These are phyloP conservation scores for Operophtera brumata DNA, from an alignment of 2,888 invertebrate species.

Conservation along the genomic window DNA sequence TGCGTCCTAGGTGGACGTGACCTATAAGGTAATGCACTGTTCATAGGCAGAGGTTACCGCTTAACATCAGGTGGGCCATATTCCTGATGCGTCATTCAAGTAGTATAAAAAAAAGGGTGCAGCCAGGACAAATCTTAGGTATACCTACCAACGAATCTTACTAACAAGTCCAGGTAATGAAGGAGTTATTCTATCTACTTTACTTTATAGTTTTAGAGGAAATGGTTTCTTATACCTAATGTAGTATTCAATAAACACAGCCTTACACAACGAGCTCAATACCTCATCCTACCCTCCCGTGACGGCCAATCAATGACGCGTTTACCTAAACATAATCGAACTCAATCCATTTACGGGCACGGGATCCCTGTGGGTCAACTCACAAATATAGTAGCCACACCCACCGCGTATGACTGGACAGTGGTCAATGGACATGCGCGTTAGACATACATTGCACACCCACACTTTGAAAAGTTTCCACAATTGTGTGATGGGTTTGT, in stretches of 20 bases:
- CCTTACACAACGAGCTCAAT: conserved; percentile 27
- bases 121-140: no score
- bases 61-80: no score
- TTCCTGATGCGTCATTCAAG: no score
- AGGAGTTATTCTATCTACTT: no score
- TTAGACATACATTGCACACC: conserved; percentile 58
- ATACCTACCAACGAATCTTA: no score
- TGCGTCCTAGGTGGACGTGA: no score
- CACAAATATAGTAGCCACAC: conserved; percentile 55
- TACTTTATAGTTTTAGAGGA: neutral
- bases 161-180: no score
- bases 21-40: no score
- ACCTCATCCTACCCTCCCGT: conserved; percentile 31
- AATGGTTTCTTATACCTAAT: neutral
- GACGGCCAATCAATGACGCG: conserved; percentile 30
- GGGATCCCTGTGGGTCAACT: conserved; percentile 43
- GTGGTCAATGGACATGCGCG: conserved; percentile 74
- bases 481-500: conserved; percentile 22
- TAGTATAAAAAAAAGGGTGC: no score
- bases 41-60: no score
- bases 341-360: conserved; percentile 57
- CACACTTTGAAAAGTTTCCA: conserved; percentile 42
- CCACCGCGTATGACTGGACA: conserved; percentile 69
- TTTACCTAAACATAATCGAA: conserved; percentile 52
- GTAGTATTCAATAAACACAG: neutral